These are phyloP conservation scores for Xestobium rufovillosum DNA, from an alignment of 2,888 invertebrate species.

Conservation along the genomic window DNA sequence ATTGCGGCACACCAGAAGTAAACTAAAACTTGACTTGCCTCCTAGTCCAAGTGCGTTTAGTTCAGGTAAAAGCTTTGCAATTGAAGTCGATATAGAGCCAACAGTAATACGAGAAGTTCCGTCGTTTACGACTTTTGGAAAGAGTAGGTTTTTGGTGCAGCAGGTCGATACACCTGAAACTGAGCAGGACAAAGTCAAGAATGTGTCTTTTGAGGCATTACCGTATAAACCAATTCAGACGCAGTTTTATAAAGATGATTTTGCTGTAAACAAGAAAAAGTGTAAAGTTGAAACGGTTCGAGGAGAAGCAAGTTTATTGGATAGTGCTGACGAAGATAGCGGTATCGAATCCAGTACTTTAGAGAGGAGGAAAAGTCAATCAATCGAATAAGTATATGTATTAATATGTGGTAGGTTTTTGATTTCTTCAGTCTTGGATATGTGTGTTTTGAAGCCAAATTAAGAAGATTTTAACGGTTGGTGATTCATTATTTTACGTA, in stretches of 20 bases:
- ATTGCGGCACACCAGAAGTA: conserved; percentile 62
- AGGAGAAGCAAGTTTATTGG: conserved; percentile 55
- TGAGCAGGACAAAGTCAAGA: conserved; percentile 29
- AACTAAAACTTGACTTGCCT: conserved; percentile 62
- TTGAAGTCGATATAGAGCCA: conserved; percentile 44
- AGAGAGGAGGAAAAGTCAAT: conserved; percentile 42
- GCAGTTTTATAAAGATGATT: conserved; percentile 20
- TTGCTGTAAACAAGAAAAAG: conserved; percentile 17
- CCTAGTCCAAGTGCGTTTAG: conserved; percentile 48
- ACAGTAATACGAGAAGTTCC: conserved; percentile 45
- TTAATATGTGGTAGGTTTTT: too few relatives aligned
- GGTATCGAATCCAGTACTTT: conserved; percentile 59
- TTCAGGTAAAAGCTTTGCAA: conserved; percentile 33
- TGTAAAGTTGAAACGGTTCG: conserved; percentile 28
- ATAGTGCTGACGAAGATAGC: conserved; percentile 59
- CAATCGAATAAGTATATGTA: too few relatives aligned
- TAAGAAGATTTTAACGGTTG: too few relatives aligned
- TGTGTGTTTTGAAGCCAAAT: too few relatives aligned
- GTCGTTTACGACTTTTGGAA: conserved; percentile 55
- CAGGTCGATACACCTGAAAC: conserved; percentile 41
- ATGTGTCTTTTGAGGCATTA: conserved; percentile 42
- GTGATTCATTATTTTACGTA: too few relatives aligned
- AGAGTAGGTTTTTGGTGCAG: conserved; percentile 43
- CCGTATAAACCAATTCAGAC: conserved; percentile 36
- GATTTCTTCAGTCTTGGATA: too few relatives aligned